Evolutionary conservation across 2,797 vertebrate species (phyloP).

Genomic region (Nannoperca obscura): DNA sequence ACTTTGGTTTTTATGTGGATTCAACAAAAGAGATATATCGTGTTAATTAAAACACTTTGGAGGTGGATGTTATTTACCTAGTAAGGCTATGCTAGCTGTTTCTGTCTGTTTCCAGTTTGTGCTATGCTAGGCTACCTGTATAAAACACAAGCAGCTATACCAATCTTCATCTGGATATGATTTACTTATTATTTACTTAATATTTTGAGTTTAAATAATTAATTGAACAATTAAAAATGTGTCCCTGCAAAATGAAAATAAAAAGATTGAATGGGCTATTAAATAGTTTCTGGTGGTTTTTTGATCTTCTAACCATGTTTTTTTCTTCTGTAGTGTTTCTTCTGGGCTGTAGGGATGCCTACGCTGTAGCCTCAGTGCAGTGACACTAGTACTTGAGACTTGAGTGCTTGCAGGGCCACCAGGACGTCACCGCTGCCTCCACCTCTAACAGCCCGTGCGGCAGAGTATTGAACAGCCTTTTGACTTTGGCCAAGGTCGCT

Average conservation of each 20-base stretch:
- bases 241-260: background rate
- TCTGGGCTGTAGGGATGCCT: background rate
- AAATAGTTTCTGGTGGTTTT: background rate
- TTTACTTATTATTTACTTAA: background rate
- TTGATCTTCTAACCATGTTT: background rate
- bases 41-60: too few relatives aligned
- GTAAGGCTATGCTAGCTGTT: background rate
- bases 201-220: background rate
- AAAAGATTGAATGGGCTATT: background rate
- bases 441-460: conserved; percentile 16
- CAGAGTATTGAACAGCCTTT: conserved; percentile 43
- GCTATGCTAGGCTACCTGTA: background rate
- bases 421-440: conserved; percentile 16
- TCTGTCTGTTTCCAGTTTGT: background rate
- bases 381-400: background rate
- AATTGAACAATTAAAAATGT: background rate
- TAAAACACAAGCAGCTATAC: background rate
- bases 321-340: background rate
- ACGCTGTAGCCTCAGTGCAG: background rate
- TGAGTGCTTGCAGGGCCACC: conserved; percentile 13
- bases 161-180: background rate
- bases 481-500: conserved; percentile 64
- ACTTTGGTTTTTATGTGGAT: too few relatives aligned
- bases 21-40: background rate
- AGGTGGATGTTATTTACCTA: background rate